Percentiles rank a stretch among this genome's conserved stretches.
phyloP scores from a whole-genome alignment of 2,888 invertebrate genomes.

The Atethmia centrago region DNA sequence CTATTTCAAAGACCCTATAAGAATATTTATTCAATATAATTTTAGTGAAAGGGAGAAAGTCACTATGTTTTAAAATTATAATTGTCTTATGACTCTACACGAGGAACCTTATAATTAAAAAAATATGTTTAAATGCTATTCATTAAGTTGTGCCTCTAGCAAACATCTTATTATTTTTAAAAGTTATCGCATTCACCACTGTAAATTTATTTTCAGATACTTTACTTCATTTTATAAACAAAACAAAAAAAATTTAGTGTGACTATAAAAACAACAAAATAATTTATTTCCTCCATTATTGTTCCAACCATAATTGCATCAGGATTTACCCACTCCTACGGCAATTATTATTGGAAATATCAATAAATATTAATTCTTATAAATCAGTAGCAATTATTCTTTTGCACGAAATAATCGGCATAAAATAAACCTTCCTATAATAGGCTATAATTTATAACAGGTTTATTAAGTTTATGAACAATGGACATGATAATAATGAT shows the following conservation, averaged over 20 bases:
- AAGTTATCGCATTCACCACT: background rate
- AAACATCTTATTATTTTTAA: background rate
- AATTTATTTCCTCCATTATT: background rate
- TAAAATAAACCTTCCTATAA: constrained; percentile 19
- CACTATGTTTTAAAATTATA: too few relatives aligned
- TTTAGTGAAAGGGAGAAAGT: background rate
- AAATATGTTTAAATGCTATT: background rate
- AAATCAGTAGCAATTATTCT: constrained; percentile 19
- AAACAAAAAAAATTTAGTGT: too few relatives aligned
- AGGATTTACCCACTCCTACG: background rate
- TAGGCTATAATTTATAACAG: constrained; percentile 18
- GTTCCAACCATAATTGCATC: constrained; percentile 7
- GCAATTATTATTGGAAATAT: constrained; percentile 28
- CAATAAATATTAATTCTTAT: constrained; percentile 39
- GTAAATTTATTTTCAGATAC: background rate
- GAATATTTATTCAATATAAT: background rate
- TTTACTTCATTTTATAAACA: background rate
- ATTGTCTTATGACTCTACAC: too few relatives aligned
- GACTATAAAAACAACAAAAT: too few relatives aligned
- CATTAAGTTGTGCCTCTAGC: background rate
- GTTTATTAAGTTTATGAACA: constrained; percentile 29
- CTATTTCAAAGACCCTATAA: too few relatives aligned
- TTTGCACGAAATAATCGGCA: background rate
- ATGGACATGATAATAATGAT: constrained; percentile 27
- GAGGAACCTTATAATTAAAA: background rate